A percentile compares a stretch with the other conserved stretches of the same genome.
Evolutionary conservation across 2,113 vertebrate species (phyloP).

Genomic region (Chloebia gouldiae): DNA sequence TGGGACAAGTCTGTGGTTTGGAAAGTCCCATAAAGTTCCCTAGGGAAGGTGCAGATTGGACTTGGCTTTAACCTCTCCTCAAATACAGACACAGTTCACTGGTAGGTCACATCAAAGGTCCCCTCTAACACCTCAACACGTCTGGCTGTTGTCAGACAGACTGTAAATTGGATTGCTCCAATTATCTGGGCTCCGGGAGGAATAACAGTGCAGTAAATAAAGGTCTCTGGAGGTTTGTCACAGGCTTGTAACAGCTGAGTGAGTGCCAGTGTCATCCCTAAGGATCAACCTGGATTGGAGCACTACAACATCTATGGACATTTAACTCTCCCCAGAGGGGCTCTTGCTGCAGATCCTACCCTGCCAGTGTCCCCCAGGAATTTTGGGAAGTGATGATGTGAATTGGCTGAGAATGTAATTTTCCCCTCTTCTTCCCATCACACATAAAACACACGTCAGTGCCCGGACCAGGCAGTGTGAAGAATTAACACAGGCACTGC

Average conservation of each 20-base stretch:
- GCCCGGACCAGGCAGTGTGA: neutral
- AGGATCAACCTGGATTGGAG: neutral
- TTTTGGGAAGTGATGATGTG: neutral
- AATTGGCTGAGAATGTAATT: neutral
- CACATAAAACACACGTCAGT: neutral
- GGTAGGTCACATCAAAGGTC: neutral
- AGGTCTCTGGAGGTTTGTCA: neutral
- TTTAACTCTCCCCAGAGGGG: neutral
- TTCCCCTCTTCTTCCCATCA: neutral
- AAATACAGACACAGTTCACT: neutral
- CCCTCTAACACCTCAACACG: neutral
- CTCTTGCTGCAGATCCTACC: neutral
- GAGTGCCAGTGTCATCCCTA: neutral
- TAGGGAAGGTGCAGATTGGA: neutral
- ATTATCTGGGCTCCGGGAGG: conserved; percentile 10
- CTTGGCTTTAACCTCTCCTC: conserved; percentile 18
- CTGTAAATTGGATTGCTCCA: conserved; percentile 38
- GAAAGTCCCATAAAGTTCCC: neutral
- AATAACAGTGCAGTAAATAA: conserved; percentile 1
- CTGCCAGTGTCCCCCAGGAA: neutral
- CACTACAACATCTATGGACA: neutral
- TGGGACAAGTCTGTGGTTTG: neutral
- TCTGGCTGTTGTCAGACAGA: conserved; percentile 8
- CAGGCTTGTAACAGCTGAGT: neutral
- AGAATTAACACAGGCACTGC: neutral